Evolutionary conservation across 2,797 vertebrate species (phyloP), one percentile per base, ranked within the genome.

Genomic region (Buphagus erythrorhynchus): DNA sequence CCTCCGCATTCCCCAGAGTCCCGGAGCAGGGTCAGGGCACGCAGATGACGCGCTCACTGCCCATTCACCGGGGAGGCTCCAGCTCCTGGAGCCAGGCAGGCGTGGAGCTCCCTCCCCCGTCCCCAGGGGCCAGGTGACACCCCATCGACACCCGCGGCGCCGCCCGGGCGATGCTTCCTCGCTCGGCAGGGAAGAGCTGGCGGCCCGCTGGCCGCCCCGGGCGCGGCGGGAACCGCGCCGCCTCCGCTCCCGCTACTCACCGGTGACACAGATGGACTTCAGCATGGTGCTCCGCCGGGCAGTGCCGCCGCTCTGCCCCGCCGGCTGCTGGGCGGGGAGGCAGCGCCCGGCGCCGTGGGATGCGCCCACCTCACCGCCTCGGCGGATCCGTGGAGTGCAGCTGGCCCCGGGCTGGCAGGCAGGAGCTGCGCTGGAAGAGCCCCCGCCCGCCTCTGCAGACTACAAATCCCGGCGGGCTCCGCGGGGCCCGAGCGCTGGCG

Each of bases 191-290:
- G 54, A 19, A 52, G 61, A 4, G 26, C 68, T 7, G 77, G 22
- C 54, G 21, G 45, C 33, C 38, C 26, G 17, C 31, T 13, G 36
- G 51, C 43, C 28, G 66, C 15, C 36, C 54, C 54, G n/a, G n/a
- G 36, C 25, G 35, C 59, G 25, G 59, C 14, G 17, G 36, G 51
- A 22, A 75, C 36, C 52, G 69, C 52, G 43, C 45, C 36, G 15
- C 45, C 42, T 38, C 40, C 55, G 28, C 69, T 25, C 12, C 69
- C 36, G 28, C 29, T 25, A 95, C 98, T 98, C 97, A 98, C 98
- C 98, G 48, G 98, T 98, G 93, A 98, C 98, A 43, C 98, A 97
- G 87, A 98, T 98, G 58, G 98, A 98, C 85, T 98, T 98, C 83
- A 98, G 97, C 98, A 98, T 98, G 88, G 90, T 74, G 54, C 74